Evolutionary conservation across 2,888 invertebrate genomes (phyloP), one percentile per base, ranked within the genome.

Genomic region (Luffia ferchaultella): DNA sequence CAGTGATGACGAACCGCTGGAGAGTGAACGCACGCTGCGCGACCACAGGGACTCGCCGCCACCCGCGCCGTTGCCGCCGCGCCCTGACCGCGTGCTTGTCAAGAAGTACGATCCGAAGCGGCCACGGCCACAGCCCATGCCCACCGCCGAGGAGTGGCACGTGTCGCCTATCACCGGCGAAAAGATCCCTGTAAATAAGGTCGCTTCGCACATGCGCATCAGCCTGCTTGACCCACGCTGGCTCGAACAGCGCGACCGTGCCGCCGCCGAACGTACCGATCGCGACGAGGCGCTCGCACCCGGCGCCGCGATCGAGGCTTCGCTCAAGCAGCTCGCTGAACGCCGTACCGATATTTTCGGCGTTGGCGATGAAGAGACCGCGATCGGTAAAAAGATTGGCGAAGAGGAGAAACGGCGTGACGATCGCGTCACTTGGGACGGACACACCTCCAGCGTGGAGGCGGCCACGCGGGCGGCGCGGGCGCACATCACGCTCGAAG

Each of bases 321-420:
- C 95, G 66, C 89, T 99, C 67, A 97, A 97, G 71, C 92, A 95
- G 68, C 85, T 99, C 64, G 99, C 99, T 0, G 98, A 99, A 72
- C 89, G 99, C 59, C 96, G 99, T 91, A 98, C 99, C 1, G 99
- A 99, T 87, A 99, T 99, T 77, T 99, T 99, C 83, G 99, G 99
- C 79, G 95, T 96, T 55, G 98, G 98, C 52, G 96, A 96, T 71
- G 98, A 98, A 73, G 99, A 99, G 86, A 98, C 98, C 0, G 95
- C 96, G 18, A 99, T 99, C 70, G 99, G 99, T 85, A 97, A 97
- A 83, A 99, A 98, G 85, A 93, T 97, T 54, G 96, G 96, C 1
- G 96, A 96, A 68, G 93, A 93, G 62, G 94, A 94, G 73, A 88
- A 88, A 40, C 90, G 93, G 0, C 92, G 95, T 60, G 95, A 95